Percentiles rank a stretch among this genome's conserved stretches.
phyloP scores from a whole-genome alignment of 2,113 vertebrate species.

The Anser cygnoides region DNA sequence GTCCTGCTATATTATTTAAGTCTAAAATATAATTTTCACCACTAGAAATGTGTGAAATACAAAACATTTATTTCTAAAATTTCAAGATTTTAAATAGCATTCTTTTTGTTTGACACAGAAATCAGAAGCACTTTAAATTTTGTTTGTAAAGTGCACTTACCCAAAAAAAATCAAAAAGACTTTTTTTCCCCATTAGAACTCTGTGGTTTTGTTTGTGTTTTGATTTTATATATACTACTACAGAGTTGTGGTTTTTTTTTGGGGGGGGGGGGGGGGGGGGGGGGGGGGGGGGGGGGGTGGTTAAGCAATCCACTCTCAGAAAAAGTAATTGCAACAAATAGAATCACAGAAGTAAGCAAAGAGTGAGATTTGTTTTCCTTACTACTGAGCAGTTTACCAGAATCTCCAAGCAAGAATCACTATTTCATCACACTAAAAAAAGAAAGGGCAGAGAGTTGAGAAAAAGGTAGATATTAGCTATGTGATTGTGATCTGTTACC shows the following conservation, averaged over 20 bases:
- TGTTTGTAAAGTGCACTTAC: background rate
- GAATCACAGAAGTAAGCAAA: background rate
- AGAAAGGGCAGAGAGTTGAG: background rate
- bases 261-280: rapidly evolving
- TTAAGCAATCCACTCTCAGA: background rate
- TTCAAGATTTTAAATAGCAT: background rate
- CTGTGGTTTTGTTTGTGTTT: too few species aligned
- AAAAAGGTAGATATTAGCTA: background rate
- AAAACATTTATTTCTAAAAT: background rate
- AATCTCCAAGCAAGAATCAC: background rate
- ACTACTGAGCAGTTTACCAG: background rate
- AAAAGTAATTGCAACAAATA: background rate
- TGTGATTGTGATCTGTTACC: background rate
- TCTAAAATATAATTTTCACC: background rate
- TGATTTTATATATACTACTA: too few species aligned
- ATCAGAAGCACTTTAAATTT: background rate
- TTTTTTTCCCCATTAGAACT: background rate
- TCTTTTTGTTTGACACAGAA: background rate
- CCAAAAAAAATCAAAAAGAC: background rate
- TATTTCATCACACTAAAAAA: background rate
- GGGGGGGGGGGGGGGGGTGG: rapidly evolving
- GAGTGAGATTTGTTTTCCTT: background rate
- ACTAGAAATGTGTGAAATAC: background rate
- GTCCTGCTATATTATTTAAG: background rate
- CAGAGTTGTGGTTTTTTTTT: too few species aligned